Conservation (phyloP, 2,113 vertebrate species). For the Protobothrops flavoviridis region DNA sequence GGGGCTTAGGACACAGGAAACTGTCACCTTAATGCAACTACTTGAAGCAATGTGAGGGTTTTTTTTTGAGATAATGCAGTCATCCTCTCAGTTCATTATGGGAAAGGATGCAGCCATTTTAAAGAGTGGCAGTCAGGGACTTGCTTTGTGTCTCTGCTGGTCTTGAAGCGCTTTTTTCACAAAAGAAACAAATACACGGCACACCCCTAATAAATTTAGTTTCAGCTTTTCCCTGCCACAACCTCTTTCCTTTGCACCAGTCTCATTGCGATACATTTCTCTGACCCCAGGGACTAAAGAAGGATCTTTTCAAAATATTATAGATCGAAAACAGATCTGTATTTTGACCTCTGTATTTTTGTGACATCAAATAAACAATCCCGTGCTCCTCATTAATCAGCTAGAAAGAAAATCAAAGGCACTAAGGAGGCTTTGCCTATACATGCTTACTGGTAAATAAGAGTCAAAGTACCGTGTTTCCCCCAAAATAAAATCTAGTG, state of each 20-base stretch:
- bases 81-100: not conserved
- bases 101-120: not conserved
- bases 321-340: not conserved
- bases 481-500: no score
- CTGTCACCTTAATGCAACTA: not conserved
- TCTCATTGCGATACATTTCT: not conserved
- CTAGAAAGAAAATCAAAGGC: not conserved
- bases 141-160: not conserved
- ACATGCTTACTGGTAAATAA: not conserved
- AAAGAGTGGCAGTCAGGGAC: not conserved
- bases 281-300: not conserved
- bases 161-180: not conserved
- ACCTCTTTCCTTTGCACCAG: not conserved
- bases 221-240: not conserved
- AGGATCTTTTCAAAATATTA: not conserved
- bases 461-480: not conserved
- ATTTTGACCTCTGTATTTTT: not conserved
- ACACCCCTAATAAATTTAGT: not conserved
- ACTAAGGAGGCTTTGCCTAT: not conserved
- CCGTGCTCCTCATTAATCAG: not conserved
- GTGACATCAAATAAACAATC: not conserved
- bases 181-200: not conserved
- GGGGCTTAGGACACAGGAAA: not conserved
- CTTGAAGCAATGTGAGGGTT: not conserved
- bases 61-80: not conserved